Percentiles rank a stretch among this genome's conserved stretches.
phyloP scores from a whole-genome alignment of 1,140 invertebrate species.

The Drosophila sturtevanti region DNA sequence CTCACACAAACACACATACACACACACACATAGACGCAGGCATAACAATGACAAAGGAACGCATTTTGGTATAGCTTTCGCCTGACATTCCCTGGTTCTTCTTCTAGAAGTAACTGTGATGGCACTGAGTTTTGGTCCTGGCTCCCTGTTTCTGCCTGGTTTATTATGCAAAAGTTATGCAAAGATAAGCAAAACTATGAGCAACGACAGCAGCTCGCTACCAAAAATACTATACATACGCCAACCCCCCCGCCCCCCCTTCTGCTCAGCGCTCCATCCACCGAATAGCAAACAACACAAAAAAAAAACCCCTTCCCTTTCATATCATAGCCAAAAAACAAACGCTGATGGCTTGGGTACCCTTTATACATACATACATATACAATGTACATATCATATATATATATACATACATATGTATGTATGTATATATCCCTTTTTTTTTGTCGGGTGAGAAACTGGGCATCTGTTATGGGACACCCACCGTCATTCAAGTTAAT shows the following conservation, averaged over 20 bases:
- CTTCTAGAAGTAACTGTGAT: conserved; percentile 5
- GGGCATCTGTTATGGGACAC: conserved; percentile 61
- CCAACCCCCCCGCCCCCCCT: conserved; percentile 11
- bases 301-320: background rate
- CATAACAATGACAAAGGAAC: conserved; percentile 78
- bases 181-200: conserved; percentile 81
- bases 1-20: conserved; percentile 12
- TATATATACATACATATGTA: background rate
- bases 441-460: conserved; percentile 54
- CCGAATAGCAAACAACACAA: conserved; percentile 34
- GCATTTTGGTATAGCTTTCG: conserved; percentile 48
- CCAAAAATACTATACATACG: conserved; percentile 58
- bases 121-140: conserved; percentile 29
- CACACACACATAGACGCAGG: conserved; percentile 28
- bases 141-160: conserved; percentile 58
- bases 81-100: conserved; percentile 4
- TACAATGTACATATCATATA: no score
- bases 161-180: conserved; percentile 82
- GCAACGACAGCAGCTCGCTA: conserved; percentile 73
- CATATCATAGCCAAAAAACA: conserved; percentile 6
- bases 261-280: background rate
- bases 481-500: conserved; percentile 74
- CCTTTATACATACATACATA: background rate
- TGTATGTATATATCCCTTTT: background rate
- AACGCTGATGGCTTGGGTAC: conserved; percentile 29